Base-by-base conservation (phyloP, 1,140 invertebrate genomes). In the Cryptotermes secundus region DNA sequence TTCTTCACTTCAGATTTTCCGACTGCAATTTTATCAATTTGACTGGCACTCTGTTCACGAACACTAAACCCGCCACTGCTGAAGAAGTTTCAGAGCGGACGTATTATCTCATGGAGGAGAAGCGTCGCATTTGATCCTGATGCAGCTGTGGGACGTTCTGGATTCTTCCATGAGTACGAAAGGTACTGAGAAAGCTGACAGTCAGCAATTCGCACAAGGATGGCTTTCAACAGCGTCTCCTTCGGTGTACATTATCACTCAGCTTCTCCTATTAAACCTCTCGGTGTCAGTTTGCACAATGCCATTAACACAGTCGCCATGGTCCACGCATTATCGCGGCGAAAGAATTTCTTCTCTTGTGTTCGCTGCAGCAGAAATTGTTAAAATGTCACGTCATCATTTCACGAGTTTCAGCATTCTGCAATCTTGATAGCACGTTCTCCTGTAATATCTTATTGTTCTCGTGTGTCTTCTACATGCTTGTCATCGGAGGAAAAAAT, bases 141-240 rank as follows among this genome's bases (percentile, higher is more conserved):
- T 72, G 59, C 59, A 72, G 59, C 26, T 72, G 59, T 72, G 9
- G 45, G 45, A 31, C 31, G 14, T 12, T 7, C 59, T n/a, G 59
- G 26, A 16, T 72, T 72, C 59, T 72, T 72, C 59, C 59, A 6
- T 72, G n/a, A 1, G n/a, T n/a, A 31, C 2, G 59, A n/a, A 72
- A 72, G 59, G 26, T 72, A 72, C 59, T 72, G 59, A 72, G 59
- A 72, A 72, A 31, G 26, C 59, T 72, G 59, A 72, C 59, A n/a
- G n/a, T 26, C 26, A 72, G 59, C 59, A 72, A n/a, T 72, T 72
- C 59, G 59, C 59, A 72, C 59, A 72, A 72, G 59, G n/a, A 10
- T 72, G 26, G 26, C 59, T 72, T 72, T 72, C 59, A 72, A n/a
- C 59, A 72, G 59, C 26, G n/a, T 72, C 59, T 31, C 16, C 45